Evolutionary conservation across 2,113 vertebrate genomes (phyloP).

Genomic region (Toxostoma redivivum): DNA sequence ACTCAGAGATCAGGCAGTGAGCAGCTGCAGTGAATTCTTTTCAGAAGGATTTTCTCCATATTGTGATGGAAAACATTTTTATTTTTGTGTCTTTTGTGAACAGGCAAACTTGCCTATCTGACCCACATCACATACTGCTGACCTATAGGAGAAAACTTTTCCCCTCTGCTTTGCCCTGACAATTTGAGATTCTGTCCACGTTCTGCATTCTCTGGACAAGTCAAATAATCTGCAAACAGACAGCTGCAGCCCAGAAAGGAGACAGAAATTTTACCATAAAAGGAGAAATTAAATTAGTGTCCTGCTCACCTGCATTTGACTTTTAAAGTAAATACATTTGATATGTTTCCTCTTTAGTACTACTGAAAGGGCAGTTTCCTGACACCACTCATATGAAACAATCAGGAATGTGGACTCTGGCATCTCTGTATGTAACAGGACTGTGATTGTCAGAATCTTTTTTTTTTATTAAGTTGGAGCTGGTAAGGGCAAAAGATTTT

Average conservation of each 20-base stretch:
- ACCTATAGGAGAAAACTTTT: neutral
- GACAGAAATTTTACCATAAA: neutral
- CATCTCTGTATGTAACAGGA: neutral
- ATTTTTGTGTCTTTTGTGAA: neutral
- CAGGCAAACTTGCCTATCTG: neutral
- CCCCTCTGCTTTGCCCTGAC: neutral
- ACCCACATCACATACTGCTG: neutral
- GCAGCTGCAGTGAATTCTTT: neutral
- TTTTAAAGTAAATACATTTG: neutral
- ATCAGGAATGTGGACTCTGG: neutral
- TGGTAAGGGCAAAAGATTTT: neutral
- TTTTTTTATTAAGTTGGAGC: constrained; percentile 54
- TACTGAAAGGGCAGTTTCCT: neutral
- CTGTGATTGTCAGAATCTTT: constrained; percentile 26
- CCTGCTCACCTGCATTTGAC: neutral
- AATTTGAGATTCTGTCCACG: neutral
- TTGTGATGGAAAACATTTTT: neutral
- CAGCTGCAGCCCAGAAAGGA: neutral
- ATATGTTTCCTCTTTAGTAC: neutral
- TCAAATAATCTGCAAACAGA: neutral
- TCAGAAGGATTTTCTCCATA: neutral
- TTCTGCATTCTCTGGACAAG: neutral
- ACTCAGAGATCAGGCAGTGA: neutral
- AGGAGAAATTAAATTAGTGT: neutral
- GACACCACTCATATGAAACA: neutral